Evolutionary conservation across 2,888 invertebrate species (phyloP).

Genomic region (Polydrusus tereticollis): DNA sequence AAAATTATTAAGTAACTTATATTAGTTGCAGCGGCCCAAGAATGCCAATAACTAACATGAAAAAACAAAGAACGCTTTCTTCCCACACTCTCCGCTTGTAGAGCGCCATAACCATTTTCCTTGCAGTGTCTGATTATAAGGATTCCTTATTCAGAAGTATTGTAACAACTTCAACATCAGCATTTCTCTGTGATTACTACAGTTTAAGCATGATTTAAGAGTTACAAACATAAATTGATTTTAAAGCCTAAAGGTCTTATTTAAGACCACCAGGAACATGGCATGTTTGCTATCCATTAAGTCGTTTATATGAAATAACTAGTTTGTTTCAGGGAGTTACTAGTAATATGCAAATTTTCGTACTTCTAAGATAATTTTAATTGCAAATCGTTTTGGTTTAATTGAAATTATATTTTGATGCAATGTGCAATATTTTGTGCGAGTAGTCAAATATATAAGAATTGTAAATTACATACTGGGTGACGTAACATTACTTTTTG

Average conservation of each 20-base stretch:
- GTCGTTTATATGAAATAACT: conserved; percentile 10
- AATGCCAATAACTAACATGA: too few relatives aligned
- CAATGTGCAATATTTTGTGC: neutral
- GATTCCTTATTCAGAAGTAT: too few relatives aligned
- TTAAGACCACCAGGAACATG: conserved; percentile 11
- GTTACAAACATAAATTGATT: neutral
- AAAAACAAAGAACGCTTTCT: too few relatives aligned
- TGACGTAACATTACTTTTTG: too few relatives aligned
- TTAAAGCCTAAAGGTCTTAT: neutral
- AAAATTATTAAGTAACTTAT: too few relatives aligned
- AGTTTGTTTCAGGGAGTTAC: conserved; percentile 4
- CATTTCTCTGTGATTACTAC: neutral
- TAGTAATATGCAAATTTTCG: conserved; percentile 4
- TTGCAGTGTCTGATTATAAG: too few relatives aligned
- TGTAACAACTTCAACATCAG: neutral
- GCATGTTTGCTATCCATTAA: conserved; percentile 16
- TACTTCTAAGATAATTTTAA: conserved; percentile 1
- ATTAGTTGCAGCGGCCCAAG: too few relatives aligned
- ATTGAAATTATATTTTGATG: conserved; percentile 10
- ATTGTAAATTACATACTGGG: too few relatives aligned
- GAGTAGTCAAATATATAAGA: too few relatives aligned
- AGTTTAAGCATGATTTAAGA: neutral
- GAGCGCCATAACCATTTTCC: too few relatives aligned
- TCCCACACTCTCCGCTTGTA: too few relatives aligned
- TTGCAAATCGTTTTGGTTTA: neutral